Evolutionary conservation across 2,113 vertebrate species (phyloP).

Genomic region (Bubalus kerabau): DNA sequence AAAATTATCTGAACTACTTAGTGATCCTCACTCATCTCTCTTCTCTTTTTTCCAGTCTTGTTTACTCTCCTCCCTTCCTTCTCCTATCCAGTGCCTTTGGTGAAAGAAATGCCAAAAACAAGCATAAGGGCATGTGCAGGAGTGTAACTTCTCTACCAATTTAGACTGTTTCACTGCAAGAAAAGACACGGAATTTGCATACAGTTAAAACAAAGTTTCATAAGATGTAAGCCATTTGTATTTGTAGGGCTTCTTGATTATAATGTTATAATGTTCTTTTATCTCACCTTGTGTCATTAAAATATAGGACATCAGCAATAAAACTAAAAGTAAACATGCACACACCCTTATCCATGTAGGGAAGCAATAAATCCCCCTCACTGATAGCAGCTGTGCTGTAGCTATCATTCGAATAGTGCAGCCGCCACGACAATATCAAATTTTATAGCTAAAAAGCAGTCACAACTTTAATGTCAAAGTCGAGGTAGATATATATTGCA

Average conservation of each 20-base stretch:
- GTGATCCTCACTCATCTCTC: neutral
- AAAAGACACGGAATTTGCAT: conserved; percentile 31
- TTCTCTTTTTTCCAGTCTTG: neutral
- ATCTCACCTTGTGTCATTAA: conserved; percentile 83
- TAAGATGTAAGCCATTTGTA: conserved; percentile 48
- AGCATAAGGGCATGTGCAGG: neutral
- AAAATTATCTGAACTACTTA: neutral
- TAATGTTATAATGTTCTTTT: conserved; percentile 72
- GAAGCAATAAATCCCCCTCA: conserved; percentile 80
- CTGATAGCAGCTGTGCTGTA: conserved; percentile 83
- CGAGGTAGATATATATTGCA: conserved; percentile 80
- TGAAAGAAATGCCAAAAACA: neutral
- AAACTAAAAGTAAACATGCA: conserved; percentile 85
- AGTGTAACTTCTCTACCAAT: neutral
- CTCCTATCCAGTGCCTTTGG: neutral
- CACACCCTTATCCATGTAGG: conserved; percentile 80
- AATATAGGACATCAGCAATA: conserved; percentile 80
- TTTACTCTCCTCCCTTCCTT: neutral
- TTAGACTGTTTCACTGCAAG: neutral
- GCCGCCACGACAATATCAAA: conserved; percentile 86
- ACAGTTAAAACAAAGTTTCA: conserved; percentile 61
- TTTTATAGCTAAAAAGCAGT: conserved; percentile 87
- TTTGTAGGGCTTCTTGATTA: conserved; percentile 72
- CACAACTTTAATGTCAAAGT: conserved; percentile 84
- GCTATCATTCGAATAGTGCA: conserved; percentile 82